Evolutionary conservation across 2,113 vertebrate genomes (phyloP).

Genomic region (Hystrix cristata): DNA sequence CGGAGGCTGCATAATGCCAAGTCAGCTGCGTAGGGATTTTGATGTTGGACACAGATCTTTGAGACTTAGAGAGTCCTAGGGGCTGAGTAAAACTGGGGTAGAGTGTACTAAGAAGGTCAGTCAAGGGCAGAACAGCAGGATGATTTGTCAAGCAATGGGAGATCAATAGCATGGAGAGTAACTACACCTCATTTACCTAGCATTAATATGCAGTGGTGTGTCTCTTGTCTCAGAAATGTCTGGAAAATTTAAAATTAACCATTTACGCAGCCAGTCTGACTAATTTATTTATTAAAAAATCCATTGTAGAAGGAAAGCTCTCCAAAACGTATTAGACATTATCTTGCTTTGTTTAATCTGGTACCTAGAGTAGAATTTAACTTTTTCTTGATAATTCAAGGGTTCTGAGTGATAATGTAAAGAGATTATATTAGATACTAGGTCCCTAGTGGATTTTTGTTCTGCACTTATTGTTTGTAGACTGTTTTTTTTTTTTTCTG

Average conservation of each 20-base stretch:
- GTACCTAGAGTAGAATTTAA: neutral
- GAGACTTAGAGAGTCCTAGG: conserved; percentile 82
- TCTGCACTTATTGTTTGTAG: neutral
- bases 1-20: conserved; percentile 79
- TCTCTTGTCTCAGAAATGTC: neutral
- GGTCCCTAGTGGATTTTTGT: neutral
- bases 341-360: neutral
- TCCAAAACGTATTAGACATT: neutral
- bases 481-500: neutral
- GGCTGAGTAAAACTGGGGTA: conserved; percentile 76
- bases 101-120: conserved; percentile 78
- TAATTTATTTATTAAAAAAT: neutral
- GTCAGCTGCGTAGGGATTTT: conserved; percentile 85
- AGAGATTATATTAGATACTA: neutral
- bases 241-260: neutral
- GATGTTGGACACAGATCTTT: conserved; percentile 81
- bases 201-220: neutral
- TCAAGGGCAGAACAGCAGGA: conserved; percentile 64
- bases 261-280: neutral
- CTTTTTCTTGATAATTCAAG: neutral
- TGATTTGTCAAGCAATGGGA: neutral
- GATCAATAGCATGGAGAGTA: neutral
- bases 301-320: neutral
- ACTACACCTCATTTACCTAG: neutral
- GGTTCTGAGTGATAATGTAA: neutral